phyloP scores from a whole-genome alignment of 2,113 vertebrate species.

The Grallaria varia region DNA sequence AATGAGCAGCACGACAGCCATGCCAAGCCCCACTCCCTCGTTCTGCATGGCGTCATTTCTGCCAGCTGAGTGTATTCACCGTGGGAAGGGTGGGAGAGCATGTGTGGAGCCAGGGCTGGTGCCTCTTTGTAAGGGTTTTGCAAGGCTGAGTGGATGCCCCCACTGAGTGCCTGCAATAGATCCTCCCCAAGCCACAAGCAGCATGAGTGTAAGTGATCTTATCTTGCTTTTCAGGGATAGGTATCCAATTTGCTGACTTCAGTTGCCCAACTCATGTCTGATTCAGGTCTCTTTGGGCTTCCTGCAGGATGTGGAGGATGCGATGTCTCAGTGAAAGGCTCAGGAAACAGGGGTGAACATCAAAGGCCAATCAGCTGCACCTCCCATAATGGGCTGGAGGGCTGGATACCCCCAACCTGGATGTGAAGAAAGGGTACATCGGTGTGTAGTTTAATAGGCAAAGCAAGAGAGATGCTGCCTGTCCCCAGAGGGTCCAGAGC shows the following conservation, averaged over 20 bases:
- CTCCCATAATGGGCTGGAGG: background rate
- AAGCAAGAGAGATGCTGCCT: background rate
- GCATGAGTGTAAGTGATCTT: conserved; percentile 48
- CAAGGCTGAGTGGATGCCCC: background rate
- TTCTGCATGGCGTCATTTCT: background rate
- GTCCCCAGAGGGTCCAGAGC: background rate
- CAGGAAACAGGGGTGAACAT: background rate
- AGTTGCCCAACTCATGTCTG: conserved; percentile 4
- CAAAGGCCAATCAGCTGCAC: background rate
- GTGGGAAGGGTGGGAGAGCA: conserved; percentile 6
- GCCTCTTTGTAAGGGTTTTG: background rate
- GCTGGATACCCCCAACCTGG: background rate
- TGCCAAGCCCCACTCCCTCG: background rate
- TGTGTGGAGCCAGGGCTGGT: background rate
- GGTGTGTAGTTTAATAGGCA: background rate
- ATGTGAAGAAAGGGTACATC: background rate
- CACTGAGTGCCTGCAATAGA: background rate
- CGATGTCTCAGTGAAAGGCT: background rate
- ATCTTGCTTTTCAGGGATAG: background rate
- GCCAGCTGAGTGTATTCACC: background rate
- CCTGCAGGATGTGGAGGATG: conserved; percentile 1
- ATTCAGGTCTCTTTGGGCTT: conserved; percentile 9
- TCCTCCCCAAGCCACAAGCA: background rate
- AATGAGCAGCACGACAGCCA: accelerated
- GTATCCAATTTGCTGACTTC: conserved; percentile 8